These are phyloP conservation scores for Parascotia fuliginaria DNA, from an alignment of 2,888 invertebrate species.

Conservation along the genomic window DNA sequence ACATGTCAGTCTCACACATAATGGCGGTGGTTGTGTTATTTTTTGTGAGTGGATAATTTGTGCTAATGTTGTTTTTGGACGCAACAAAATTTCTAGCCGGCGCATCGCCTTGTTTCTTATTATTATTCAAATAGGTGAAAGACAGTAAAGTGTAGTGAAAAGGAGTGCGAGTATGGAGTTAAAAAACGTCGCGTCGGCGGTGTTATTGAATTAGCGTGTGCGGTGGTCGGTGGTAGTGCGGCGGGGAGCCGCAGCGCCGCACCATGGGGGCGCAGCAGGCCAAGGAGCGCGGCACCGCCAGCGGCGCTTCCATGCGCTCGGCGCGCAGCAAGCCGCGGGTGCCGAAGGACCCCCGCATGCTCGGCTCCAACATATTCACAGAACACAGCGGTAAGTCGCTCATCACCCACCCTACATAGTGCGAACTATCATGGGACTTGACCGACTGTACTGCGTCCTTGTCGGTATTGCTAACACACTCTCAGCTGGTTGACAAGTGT, in stretches of 20 bases:
- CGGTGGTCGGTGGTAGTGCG: constrained; percentile 40
- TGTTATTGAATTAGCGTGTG: constrained; percentile 69
- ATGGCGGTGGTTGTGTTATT: constrained; percentile 80
- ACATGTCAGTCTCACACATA: constrained; percentile 68
- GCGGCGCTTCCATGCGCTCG: constrained; percentile 90
- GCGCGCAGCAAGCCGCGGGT: constrained; percentile 91
- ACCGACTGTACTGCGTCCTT: too few species aligned
- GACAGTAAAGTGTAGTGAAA: constrained; percentile 21
- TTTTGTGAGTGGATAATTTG: constrained; percentile 55
- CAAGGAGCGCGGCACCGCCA: constrained; percentile 93
- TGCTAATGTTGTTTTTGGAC: constrained; percentile 55
- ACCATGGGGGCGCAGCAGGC: constrained; percentile 97
- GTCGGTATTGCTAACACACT: too few species aligned
- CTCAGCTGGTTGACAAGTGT: too few species aligned
- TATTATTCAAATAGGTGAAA: constrained; percentile 7
- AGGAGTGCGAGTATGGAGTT: constrained; percentile 52
- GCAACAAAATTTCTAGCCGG: constrained; percentile 39
- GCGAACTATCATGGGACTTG: not conserved
- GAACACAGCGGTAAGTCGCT: constrained; percentile 95
- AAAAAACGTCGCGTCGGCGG: constrained; percentile 56
- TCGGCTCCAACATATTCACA: constrained; percentile 96
- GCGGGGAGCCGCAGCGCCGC: constrained; percentile 41
- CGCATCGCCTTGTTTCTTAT: constrained; percentile 21
- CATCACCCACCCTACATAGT: not conserved
- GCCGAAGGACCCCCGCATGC: constrained; percentile 93